Percentiles rank a stretch among this genome's conserved stretches.
phyloP scores from a whole-genome alignment of 2,113 vertebrate genomes.

The Oryzias celebensis region DNA sequence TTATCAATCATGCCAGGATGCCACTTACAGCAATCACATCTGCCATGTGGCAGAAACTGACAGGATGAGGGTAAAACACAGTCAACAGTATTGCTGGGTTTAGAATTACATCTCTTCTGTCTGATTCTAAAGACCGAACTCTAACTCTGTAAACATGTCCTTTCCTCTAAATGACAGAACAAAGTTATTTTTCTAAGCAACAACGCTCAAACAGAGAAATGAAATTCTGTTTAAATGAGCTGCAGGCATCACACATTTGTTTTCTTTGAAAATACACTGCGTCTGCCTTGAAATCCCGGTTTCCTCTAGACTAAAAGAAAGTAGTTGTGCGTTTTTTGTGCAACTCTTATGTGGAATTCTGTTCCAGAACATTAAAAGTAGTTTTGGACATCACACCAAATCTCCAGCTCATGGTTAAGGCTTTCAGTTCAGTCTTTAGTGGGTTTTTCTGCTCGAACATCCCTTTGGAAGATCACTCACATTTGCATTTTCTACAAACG shows the following conservation, averaged over 20 bases:
- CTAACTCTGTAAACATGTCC: slow-evolving; percentile 60
- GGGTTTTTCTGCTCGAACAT: no score
- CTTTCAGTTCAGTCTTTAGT: no score
- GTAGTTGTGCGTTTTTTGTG: no score
- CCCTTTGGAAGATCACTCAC: not conserved
- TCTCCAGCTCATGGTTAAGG: no score
- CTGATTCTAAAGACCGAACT: slow-evolving; percentile 59
- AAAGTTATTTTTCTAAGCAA: slow-evolving; percentile 33
- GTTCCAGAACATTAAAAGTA: no score
- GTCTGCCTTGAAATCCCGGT: not conserved
- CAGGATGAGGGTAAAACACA: slow-evolving; percentile 30
- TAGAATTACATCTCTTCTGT: slow-evolving; percentile 52
- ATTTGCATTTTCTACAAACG: slow-evolving; percentile 22
- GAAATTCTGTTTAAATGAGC: not conserved
- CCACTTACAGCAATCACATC: slow-evolving; percentile 63
- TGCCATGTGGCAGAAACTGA: slow-evolving; percentile 30
- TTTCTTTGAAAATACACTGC: not conserved
- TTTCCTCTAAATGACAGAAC: slow-evolving; percentile 45
- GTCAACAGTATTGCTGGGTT: slow-evolving; percentile 52
- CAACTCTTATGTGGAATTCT: no score
- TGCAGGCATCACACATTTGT: no score
- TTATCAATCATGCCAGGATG: slow-evolving; percentile 58
- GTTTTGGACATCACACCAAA: no score
- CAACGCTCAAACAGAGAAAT: slow-evolving; percentile 29
- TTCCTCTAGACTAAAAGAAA: no score